Evolutionary conservation across 2,888 invertebrate species (phyloP), one percentile per base, ranked within the genome.

Genomic region (Drosophila engyochracea): DNA sequence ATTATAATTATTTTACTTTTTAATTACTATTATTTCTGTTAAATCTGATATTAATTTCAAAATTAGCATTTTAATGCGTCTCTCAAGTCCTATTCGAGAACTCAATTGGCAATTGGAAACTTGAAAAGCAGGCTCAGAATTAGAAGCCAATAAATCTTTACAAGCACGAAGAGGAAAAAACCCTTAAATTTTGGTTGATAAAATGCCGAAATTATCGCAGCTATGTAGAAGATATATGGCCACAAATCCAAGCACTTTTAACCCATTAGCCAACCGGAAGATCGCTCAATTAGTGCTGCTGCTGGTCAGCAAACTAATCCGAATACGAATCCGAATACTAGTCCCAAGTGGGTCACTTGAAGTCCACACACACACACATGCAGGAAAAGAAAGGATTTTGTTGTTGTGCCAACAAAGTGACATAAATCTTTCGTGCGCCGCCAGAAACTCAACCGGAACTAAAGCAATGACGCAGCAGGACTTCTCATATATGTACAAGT

Each of bases 251-350:
- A 83, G 76, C 79, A 80, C 83, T 88, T 88, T 86, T 87, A 91
- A 90, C 89, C 85, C 91, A 91, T 89, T 92, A 91, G 83, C 81
- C 69, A 79, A 88, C 90, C 91, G 91, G 92, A 92, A 90, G 92
- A 91, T 89, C 86, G 82, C 82, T 87, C 91, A 92, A 92, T 92
- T 91, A 92, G 91, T 85, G 77, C 78, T 72, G 73, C 76, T 79
- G 80, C 54, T 77, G 89, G 84, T 82, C 85, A 84, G 67, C 71
- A 31, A 35, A 30, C 33, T 41, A 33, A 71, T 72, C 41, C 58
- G 54, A 47, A 28, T 2, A 25, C 47, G 16, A 70, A 71, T 72
- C 52, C 58, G 55, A 47, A 47, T 2, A 47, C 47, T 25, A 70
- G 76, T 85, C 87, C 87, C 87, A 90, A 90, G 91, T 91, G 87